A percentile compares a stretch with the other conserved stretches of the same genome.
These are phyloP conservation scores for Petroica traversi DNA, from an alignment of 2,113 vertebrate species.

Conservation along the genomic window DNA sequence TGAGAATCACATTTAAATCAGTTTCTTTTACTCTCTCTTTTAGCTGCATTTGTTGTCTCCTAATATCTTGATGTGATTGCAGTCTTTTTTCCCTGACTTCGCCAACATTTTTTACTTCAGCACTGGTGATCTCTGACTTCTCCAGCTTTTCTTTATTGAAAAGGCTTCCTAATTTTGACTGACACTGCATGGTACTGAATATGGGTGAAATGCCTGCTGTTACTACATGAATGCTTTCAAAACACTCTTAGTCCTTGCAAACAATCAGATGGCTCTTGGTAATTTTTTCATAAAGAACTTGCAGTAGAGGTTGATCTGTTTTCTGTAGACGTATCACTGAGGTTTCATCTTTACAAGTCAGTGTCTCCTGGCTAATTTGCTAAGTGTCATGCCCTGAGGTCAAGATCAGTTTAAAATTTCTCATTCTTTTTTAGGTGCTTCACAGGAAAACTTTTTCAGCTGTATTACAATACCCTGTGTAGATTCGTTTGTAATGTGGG, in stretches of 20 bases:
- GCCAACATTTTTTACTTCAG: background rate
- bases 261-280: background rate
- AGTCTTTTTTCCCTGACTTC: background rate
- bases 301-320: background rate
- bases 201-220: background rate
- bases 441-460: background rate
- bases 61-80: background rate
- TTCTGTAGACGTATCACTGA: background rate
- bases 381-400: background rate
- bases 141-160: background rate
- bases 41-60: background rate
- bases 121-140: background rate
- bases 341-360: background rate
- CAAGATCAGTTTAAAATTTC: background rate
- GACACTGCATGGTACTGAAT: background rate
- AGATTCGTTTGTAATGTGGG: background rate
- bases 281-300: background rate
- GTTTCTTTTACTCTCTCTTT: background rate
- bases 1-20: background rate
- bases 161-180: background rate
- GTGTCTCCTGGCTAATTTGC: background rate
- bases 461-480: fast-evolving
- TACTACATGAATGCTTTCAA: background rate
- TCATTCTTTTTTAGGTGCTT: background rate
- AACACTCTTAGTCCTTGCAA: background rate